These are phyloP conservation scores for Sebastes elongatus DNA, from an alignment of 2,797 vertebrate genomes.

Conservation along the genomic window DNA sequence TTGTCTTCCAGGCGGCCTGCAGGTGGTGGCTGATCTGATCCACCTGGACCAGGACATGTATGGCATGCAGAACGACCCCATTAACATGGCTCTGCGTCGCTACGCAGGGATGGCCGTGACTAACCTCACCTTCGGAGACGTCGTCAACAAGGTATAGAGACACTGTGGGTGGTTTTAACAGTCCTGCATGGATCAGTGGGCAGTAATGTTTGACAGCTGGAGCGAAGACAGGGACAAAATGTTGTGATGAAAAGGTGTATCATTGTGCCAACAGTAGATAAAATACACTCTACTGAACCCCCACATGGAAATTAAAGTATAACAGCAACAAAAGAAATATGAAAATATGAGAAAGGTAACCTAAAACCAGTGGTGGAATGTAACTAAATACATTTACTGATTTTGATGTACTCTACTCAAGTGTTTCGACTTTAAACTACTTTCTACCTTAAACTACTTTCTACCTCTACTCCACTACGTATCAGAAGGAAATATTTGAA, in stretches of 20 bases:
- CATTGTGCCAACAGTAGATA: neutral
- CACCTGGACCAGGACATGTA: constrained; percentile 95
- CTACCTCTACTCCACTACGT: neutral
- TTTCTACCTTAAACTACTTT: neutral
- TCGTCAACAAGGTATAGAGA: constrained; percentile 91
- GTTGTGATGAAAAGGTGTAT: neutral
- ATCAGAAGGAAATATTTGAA: neutral
- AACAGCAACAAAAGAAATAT: neutral
- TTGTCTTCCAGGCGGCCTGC: constrained; percentile 86
- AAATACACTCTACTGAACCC: neutral
- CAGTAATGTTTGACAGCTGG: neutral
- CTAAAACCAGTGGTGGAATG: neutral
- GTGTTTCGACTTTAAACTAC: neutral
- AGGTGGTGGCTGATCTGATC: constrained; percentile 92
- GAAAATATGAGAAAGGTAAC: neutral
- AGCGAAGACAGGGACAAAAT: neutral
- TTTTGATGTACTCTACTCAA: neutral
- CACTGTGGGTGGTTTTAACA: neutral
- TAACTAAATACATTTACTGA: neutral
- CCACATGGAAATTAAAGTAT: neutral
- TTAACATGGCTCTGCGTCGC: constrained; percentile 92
- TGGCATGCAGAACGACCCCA: constrained; percentile 89
- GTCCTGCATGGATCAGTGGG: neutral
- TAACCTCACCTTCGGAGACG: constrained; percentile 96
- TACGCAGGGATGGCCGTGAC: constrained; percentile 97